These are phyloP conservation scores for Odocoileus hemionus DNA, from an alignment of 2,113 vertebrate species.

Conservation along the genomic window DNA sequence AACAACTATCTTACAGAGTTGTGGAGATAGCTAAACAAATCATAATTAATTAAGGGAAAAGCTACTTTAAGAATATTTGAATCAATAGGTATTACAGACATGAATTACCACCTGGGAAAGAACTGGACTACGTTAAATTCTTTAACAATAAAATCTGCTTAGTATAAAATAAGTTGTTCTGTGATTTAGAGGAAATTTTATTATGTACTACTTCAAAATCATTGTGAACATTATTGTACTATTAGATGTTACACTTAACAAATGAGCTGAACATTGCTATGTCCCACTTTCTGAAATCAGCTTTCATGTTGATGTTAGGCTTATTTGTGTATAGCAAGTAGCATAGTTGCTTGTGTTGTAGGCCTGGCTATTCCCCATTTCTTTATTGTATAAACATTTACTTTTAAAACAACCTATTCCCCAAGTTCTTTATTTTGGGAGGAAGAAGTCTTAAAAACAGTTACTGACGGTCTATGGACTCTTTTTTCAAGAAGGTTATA, in stretches of 20 bases:
- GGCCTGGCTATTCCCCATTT: background rate
- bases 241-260: background rate
- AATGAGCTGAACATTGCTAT: background rate
- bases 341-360: background rate
- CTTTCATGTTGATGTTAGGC: background rate
- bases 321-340: background rate
- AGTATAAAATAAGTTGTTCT: background rate
- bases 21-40: background rate
- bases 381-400: background rate
- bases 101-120: background rate
- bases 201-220: background rate
- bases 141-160: background rate
- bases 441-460: background rate
- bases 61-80: background rate
- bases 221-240: background rate
- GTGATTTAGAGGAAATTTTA: background rate
- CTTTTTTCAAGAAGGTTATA: background rate
- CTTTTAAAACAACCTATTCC: background rate
- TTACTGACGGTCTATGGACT: background rate
- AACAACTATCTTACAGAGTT: background rate
- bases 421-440: background rate
- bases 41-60: background rate
- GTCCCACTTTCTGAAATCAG: background rate
- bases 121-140: background rate
- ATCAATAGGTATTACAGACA: background rate